Evolutionary conservation across 2,888 invertebrate species (phyloP).

Genomic region (Platerodrilus igneus): DNA sequence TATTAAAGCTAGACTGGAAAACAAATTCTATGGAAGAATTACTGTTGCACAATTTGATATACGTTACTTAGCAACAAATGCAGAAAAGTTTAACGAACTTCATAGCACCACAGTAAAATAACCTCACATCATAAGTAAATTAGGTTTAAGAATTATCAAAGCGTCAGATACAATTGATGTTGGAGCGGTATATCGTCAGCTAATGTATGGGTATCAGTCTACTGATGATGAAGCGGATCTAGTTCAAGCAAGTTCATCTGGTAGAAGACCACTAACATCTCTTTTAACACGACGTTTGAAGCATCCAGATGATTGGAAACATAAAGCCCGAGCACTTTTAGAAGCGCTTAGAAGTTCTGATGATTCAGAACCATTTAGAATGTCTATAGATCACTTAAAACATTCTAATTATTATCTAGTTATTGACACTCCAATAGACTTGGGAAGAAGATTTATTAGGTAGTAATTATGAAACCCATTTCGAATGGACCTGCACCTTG

Average conservation of each 20-base stretch:
- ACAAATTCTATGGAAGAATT: slow-evolving; percentile 84
- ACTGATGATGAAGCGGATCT: slow-evolving; percentile 65
- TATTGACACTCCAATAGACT: too few relatives aligned
- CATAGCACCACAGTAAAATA: slow-evolving; percentile 83
- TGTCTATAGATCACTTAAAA: slow-evolving; percentile 74
- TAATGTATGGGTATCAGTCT: slow-evolving; percentile 73
- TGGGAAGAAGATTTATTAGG: too few relatives aligned
- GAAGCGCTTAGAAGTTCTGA: slow-evolving; percentile 68
- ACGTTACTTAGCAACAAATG: slow-evolving; percentile 87
- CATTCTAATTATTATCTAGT: too few relatives aligned
- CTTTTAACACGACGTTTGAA: slow-evolving; percentile 37
- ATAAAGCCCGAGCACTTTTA: slow-evolving; percentile 63
- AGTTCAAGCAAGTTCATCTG: slow-evolving; percentile 54
- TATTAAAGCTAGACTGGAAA: slow-evolving; percentile 77
- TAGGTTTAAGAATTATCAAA: slow-evolving; percentile 78
- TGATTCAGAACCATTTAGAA: slow-evolving; percentile 82
- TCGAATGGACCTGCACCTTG: too few relatives aligned
- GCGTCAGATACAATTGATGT: slow-evolving; percentile 68
- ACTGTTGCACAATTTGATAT: slow-evolving; percentile 92
- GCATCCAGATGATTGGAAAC: slow-evolving; percentile 50
- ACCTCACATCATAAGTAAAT: slow-evolving; percentile 82
- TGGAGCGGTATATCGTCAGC: slow-evolving; percentile 72
- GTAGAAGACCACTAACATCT: slow-evolving; percentile 42
- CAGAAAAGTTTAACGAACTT: slow-evolving; percentile 86
- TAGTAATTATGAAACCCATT: too few relatives aligned